Conservation (phyloP, 2,888 invertebrate genomes). For the Mellilla xanthometata region DNA sequence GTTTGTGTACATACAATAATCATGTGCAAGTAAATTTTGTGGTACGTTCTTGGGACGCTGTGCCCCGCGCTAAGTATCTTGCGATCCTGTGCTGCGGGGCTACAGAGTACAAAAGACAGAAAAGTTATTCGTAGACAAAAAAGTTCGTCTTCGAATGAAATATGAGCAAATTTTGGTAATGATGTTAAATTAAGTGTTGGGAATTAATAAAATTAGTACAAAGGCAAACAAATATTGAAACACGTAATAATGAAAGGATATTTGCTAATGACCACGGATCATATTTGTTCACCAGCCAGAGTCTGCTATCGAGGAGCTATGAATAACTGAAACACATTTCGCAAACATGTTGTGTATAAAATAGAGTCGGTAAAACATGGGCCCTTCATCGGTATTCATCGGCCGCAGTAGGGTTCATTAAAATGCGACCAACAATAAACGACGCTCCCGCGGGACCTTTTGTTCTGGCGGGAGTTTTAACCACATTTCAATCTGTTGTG, state of each 20-base stretch:
- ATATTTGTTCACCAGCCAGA: constrained; percentile 19
- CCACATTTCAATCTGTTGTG: constrained; percentile 70
- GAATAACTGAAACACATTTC: constrained; percentile 35
- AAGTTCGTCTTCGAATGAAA: too few relatives aligned
- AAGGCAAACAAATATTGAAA: constrained; percentile 24
- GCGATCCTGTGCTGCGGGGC: too few relatives aligned
- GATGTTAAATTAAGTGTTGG: too few relatives aligned
- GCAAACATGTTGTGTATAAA: constrained; percentile 43
- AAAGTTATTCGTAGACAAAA: too few relatives aligned
- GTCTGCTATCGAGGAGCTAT: constrained; percentile 22
- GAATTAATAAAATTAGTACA: too few relatives aligned
- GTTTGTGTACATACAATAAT: too few relatives aligned
- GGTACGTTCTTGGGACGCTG: too few relatives aligned
- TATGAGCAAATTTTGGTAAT: too few relatives aligned
- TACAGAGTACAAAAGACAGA: too few relatives aligned
- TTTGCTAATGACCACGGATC: constrained; percentile 27
- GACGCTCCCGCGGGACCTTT: constrained; percentile 61
- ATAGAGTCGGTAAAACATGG: constrained; percentile 40
- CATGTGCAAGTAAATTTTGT: too few relatives aligned
- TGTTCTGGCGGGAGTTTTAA: constrained; percentile 60
- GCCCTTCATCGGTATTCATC: constrained; percentile 71
- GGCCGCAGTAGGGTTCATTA: constrained; percentile 65
- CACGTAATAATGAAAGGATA: constrained; percentile 18
- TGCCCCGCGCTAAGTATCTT: too few relatives aligned
- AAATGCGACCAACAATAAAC: constrained; percentile 76